A percentile compares a stretch with the other conserved stretches of the same genome.
Evolutionary conservation across 2,888 invertebrate genomes (phyloP).

Genomic region (Melanostoma scalare): DNA sequence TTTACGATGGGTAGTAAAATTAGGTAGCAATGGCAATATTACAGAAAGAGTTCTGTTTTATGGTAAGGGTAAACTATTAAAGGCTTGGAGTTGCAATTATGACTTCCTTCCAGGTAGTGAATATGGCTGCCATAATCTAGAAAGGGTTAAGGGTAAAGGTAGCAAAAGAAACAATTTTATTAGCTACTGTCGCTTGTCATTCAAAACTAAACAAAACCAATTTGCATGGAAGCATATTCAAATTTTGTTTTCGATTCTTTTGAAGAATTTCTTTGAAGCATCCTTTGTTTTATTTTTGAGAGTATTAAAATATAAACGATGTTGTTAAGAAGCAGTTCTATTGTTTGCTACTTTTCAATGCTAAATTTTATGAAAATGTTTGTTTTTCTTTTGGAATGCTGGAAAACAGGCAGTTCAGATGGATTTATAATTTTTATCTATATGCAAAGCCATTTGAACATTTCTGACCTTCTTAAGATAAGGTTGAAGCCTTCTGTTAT

Average conservation of each 20-base stretch:
- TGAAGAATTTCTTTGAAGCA: constrained; percentile 27
- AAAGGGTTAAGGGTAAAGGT: constrained; percentile 57
- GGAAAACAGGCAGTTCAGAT: constrained; percentile 24
- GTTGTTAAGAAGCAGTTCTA: constrained; percentile 21
- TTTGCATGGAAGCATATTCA: constrained; percentile 55
- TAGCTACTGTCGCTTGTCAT: constrained; percentile 53
- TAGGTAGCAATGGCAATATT: constrained; percentile 61
- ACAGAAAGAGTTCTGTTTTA: constrained; percentile 61
- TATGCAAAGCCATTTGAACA: too few species aligned
- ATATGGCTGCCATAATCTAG: background rate
- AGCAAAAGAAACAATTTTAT: constrained; percentile 45
- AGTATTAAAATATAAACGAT: constrained; percentile 48
- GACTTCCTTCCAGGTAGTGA: constrained; percentile 46
- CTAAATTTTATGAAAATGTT: constrained; percentile 31
- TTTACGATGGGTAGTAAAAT: constrained; percentile 58
- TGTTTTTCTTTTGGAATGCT: constrained; percentile 59
- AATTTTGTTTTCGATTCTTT: constrained; percentile 27
- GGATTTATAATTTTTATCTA: background rate
- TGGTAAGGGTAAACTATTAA: constrained; percentile 47
- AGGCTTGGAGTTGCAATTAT: constrained; percentile 48
- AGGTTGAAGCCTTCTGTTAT: constrained; percentile 35
- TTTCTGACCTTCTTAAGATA: background rate
- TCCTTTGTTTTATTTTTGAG: constrained; percentile 19
- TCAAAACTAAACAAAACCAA: constrained; percentile 55
- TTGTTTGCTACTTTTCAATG: constrained; percentile 18